Conservation (phyloP, 2,113 vertebrate species). For the Thamnophis sirtalis region DNA sequence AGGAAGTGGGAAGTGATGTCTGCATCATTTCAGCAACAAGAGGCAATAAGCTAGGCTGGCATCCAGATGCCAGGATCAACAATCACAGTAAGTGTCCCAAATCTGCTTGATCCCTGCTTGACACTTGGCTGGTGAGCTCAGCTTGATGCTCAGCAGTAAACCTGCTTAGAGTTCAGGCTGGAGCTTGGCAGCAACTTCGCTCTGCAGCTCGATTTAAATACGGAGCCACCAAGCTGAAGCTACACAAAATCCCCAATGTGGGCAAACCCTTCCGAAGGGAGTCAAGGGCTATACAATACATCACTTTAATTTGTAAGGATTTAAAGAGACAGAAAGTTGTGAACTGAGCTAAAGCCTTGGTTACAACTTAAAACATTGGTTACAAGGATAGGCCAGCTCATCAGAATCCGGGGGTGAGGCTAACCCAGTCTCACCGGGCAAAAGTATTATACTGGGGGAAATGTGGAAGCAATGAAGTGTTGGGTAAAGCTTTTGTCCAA, state of each 20-base stretch:
- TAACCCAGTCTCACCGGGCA: neutral
- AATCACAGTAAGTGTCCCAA: neutral
- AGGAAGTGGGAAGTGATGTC: neutral
- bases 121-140: neutral
- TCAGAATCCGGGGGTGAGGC: neutral
- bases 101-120: neutral
- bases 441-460: neutral
- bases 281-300: neutral
- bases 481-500: neutral
- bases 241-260: neutral
- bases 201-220: neutral
- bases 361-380: neutral
- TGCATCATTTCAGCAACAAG: neutral
- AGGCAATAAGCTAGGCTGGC: neutral
- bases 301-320: neutral
- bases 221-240: neutral
- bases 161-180: neutral
- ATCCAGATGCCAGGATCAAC: neutral
- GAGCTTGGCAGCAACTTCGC: neutral
- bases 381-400: neutral
- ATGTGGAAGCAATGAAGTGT: neutral
- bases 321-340: neutral
- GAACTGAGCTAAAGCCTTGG: neutral
- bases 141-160: neutral
- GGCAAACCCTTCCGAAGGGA: neutral